Evolutionary conservation across 2,113 vertebrate species (phyloP), one percentile per base, ranked within the genome.

Genomic region (Crocuta crocuta): DNA sequence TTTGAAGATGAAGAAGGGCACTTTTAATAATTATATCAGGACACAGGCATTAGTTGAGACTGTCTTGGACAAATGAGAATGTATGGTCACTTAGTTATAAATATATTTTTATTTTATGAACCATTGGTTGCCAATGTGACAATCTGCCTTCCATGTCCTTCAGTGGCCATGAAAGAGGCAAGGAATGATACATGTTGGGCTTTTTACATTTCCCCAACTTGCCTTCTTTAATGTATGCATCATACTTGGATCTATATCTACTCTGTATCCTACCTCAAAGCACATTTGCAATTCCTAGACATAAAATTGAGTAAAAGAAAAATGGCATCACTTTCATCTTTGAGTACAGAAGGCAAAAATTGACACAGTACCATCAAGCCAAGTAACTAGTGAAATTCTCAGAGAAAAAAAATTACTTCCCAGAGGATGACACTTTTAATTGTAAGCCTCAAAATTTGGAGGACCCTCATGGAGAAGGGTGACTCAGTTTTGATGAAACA

Each of bases 21-120:
- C 7, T 92, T 96, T 80, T n/a, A 83, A 68, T 73, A 86, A 86
- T 91, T 96, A 80, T 80, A 12, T 35, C 9, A 71, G 26, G 15
- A 90, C 16, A 15, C 28, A 78, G 66, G 63, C 50, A 73, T 66
- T 80, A 82, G n/a, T 33, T 43, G 85, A 81, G 31, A 71, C 11
- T 76, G 2, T 85, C 13, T 74, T 43, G 48, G 45, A 31, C n/a
- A 90, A 65, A 95, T 35, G 19, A 33, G 39, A 74, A n/a, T 76
- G 28, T 63, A 43, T 71, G 12, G 28, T 61, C 50, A 80, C 24
- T 33, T 82, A 50, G 31, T 68, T 92, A 58, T 21, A 89, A 71
- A 73, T 93, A n/a, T 19, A 92, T 65, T 96, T 91, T 94, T 61
- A 87, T 84, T 84, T 89, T 87, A 15, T 95, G 70, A 81, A 70